These are phyloP conservation scores for Acanthopleura granulata DNA, from an alignment of 2,888 invertebrate species.

Conservation along the genomic window DNA sequence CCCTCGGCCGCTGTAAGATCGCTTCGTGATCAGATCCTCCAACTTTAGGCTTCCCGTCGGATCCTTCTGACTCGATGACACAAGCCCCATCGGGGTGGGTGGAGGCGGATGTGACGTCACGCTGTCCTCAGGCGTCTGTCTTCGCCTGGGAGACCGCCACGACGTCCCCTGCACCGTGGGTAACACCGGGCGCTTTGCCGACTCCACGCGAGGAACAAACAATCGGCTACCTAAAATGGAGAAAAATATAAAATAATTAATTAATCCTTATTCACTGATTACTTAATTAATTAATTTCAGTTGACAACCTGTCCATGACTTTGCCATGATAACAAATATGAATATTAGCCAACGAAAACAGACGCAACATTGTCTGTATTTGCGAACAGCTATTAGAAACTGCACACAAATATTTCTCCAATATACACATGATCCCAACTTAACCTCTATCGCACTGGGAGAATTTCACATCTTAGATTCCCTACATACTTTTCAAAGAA, in stretches of 20 bases:
- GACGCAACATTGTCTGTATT: too few relatives aligned
- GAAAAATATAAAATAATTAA: background rate
- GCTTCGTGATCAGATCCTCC: background rate
- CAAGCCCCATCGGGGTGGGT: background rate
- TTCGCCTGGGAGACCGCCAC: conserved; percentile 3
- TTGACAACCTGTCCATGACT: too few relatives aligned
- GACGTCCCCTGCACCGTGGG: background rate
- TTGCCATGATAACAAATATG: too few relatives aligned
- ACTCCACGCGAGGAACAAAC: background rate
- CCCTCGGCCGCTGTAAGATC: background rate
- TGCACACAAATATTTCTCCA: too few relatives aligned
- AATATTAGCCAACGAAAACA: too few relatives aligned
- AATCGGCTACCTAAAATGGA: background rate
- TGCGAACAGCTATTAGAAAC: too few relatives aligned
- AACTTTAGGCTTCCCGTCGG: background rate
- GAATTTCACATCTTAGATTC: too few relatives aligned
- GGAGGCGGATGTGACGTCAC: background rate
- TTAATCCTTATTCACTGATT: too few relatives aligned
- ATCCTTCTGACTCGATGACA: background rate
- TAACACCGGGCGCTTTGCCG: background rate
- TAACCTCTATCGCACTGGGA: too few relatives aligned
- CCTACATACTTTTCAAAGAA: too few relatives aligned
- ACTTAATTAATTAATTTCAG: too few relatives aligned
- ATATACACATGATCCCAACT: too few relatives aligned
- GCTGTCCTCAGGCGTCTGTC: background rate